These are phyloP conservation scores for Sminthurinus aureus DNA, from an alignment of 2,888 invertebrate species.

Conservation along the genomic window DNA sequence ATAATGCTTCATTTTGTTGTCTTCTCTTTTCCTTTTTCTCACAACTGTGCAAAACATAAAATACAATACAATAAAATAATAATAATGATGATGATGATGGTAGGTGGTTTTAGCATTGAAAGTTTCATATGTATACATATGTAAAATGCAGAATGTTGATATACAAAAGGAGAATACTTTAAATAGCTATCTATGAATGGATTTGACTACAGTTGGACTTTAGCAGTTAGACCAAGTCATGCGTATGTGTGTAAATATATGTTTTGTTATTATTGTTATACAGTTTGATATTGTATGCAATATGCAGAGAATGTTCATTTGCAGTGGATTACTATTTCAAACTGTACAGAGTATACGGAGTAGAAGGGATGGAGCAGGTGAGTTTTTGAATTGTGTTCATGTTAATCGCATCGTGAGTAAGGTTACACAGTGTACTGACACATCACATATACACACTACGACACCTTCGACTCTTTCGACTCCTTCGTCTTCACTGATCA, in stretches of 20 bases:
- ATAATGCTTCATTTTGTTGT: background rate
- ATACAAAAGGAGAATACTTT: no score
- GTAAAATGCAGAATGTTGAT: background rate
- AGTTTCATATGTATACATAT: background rate
- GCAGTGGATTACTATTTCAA: no score
- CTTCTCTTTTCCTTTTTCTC: constrained; percentile 3
- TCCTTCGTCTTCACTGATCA: no score
- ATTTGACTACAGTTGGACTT: background rate
- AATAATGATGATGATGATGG: background rate
- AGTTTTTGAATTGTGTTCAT: no score
- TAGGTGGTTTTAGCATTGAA: background rate
- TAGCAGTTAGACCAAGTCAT: background rate
- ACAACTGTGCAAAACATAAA: background rate
- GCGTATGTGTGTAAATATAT: background rate
- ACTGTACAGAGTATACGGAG: no score
- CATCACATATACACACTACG: no score
- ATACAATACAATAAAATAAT: background rate
- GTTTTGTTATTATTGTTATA: no score
- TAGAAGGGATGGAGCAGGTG: no score
- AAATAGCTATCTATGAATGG: no score
- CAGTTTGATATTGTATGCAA: background rate
- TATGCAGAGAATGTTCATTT: background rate
- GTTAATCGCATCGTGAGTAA: no score
- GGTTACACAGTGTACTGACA: no score
- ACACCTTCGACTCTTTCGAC: no score